Conservation (phyloP, 2,888 invertebrate genomes). For the Spisula subtruncata region DNA sequence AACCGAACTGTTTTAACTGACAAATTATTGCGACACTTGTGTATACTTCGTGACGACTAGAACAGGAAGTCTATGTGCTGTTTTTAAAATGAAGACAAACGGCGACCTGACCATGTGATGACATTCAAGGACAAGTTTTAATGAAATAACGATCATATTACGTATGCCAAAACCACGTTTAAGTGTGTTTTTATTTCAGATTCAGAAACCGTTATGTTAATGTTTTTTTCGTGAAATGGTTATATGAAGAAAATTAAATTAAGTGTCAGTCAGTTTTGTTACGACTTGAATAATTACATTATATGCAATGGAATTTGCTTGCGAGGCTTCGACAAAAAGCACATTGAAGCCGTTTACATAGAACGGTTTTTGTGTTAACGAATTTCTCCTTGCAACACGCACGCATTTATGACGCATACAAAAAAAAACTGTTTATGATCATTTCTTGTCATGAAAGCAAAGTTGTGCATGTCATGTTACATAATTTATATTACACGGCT, state of each 20-base stretch:
- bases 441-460: too few relatives aligned
- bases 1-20: not conserved
- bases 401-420: too few relatives aligned
- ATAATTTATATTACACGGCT: too few relatives aligned
- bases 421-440: too few relatives aligned
- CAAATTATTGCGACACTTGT: conserved; percentile 20
- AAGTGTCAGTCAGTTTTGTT: not conserved
- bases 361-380: not conserved
- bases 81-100: conserved; percentile 15
- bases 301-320: too few relatives aligned
- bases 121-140: not conserved
- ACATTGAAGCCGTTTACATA: not conserved
- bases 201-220: conserved; percentile 1
- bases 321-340: not conserved
- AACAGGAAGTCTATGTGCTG: not conserved
- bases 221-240: not conserved
- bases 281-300: not conserved
- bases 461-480: too few relatives aligned
- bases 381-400: too few relatives aligned
- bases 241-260: conserved; percentile 2
- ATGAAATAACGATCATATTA: not conserved
- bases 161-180: not conserved
- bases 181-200: conserved; percentile 20
- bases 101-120: not conserved
- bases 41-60: not conserved